A percentile compares a stretch with the other conserved stretches of the same genome.
Evolutionary conservation across 2,888 invertebrate genomes (phyloP).

Genomic region (Brachyopa scutellaris): DNA sequence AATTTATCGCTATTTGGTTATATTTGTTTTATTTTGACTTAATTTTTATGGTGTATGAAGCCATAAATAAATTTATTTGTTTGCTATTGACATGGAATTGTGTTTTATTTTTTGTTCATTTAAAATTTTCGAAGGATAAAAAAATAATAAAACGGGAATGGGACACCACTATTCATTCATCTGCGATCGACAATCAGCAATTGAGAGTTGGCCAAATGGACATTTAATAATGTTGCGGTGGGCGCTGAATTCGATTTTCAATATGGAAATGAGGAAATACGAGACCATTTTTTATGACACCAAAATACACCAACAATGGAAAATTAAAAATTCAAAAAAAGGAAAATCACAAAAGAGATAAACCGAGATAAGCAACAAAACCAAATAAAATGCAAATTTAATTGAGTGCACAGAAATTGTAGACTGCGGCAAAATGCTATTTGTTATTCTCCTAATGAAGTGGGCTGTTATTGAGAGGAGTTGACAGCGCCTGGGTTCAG

Average conservation of each 20-base stretch:
- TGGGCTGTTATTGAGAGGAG: constrained; percentile 15
- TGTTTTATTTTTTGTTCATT: constrained; percentile 19
- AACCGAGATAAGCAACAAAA: constrained; percentile 11
- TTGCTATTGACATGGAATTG: constrained; percentile 41
- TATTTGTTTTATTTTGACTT: constrained; percentile 17
- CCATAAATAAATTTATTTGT: constrained; percentile 42
- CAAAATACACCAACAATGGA: constrained; percentile 24
- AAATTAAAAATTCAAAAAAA: constrained; percentile 32
- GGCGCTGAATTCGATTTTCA: constrained; percentile 2
- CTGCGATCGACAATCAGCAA: constrained; percentile 36
- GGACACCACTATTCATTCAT: constrained; percentile 5
- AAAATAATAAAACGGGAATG: neutral
- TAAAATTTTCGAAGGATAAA: constrained; percentile 6
- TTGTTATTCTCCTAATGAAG: constrained; percentile 49
- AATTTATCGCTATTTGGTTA: neutral
- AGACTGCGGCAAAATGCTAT: constrained; percentile 40
- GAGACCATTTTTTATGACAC: constrained; percentile 16
- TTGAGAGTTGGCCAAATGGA: constrained; percentile 29
- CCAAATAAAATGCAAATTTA: constrained; percentile 34
- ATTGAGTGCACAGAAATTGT: constrained; percentile 36
- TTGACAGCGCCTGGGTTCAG: constrained; percentile 6
- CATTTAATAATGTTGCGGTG: constrained; percentile 18
- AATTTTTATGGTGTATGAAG: constrained; percentile 15
- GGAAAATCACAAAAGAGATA: constrained; percentile 17
- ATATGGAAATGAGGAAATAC: constrained; percentile 20